phyloP scores from a whole-genome alignment of 2,113 vertebrate genomes.

The Gymnocephalus cernua region DNA sequence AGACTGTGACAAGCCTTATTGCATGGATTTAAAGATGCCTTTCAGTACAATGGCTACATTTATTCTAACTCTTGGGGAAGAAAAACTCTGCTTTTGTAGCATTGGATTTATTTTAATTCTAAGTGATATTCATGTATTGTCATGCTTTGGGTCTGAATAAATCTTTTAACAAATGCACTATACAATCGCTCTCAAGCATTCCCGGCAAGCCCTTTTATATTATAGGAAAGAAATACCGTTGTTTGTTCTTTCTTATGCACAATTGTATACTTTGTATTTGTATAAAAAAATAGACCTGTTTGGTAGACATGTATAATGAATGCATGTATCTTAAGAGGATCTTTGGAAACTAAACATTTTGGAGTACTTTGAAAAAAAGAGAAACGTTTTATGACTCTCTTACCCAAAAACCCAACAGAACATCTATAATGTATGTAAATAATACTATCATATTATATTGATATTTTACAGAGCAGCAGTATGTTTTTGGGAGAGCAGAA shows the following conservation, averaged over 20 bases:
- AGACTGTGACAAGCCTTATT: neutral
- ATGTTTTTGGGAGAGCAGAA: too few relatives aligned
- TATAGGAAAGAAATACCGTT: neutral
- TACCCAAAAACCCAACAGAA: too few relatives aligned
- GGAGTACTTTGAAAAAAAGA: too few relatives aligned
- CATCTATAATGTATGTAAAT: too few relatives aligned
- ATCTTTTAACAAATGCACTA: slow-evolving; percentile 61
- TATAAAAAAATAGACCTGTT: slow-evolving; percentile 13
- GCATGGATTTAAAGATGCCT: slow-evolving; percentile 1
- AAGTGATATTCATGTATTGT: slow-evolving; percentile 51
- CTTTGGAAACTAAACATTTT: neutral
- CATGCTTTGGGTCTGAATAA: slow-evolving; percentile 42
- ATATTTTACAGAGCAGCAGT: too few relatives aligned
- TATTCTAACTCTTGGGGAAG: neutral
- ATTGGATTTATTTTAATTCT: slow-evolving; percentile 39
- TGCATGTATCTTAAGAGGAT: neutral
- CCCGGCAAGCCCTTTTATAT: neutral
- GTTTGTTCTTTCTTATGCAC: slow-evolving; percentile 14
- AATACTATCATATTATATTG: too few relatives aligned
- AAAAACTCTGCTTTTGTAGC: slow-evolving; percentile 6
- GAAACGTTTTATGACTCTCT: too few relatives aligned
- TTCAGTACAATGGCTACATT: slow-evolving; percentile 24
- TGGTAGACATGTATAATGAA: neutral
- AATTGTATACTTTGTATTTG: neutral
- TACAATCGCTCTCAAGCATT: slow-evolving; percentile 35